These are phyloP conservation scores for Perizoma affinitatum DNA, from an alignment of 2,888 invertebrate genomes.

Conservation along the genomic window DNA sequence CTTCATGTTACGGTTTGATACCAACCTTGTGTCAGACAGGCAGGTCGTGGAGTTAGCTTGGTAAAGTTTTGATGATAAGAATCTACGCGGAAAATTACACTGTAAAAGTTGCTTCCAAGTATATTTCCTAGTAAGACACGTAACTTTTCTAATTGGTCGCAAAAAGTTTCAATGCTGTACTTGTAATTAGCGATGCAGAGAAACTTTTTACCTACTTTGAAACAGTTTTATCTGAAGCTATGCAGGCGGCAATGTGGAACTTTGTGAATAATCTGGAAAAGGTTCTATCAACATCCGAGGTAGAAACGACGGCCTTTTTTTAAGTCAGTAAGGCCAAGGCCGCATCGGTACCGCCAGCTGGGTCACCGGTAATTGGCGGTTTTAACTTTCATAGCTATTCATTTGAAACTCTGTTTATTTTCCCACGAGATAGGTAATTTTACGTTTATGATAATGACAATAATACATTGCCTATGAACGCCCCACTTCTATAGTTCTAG, in stretches of 20 bases:
- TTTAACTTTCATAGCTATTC: too few species aligned
- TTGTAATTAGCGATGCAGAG: neutral
- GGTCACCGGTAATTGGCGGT: constrained; percentile 22
- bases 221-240: neutral
- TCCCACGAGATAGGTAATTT: too few species aligned
- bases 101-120: neutral
- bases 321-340: constrained; percentile 42
- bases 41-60: too few species aligned
- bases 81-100: constrained; percentile 3
- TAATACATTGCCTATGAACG: too few species aligned
- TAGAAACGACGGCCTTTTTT: constrained; percentile 20
- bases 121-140: neutral
- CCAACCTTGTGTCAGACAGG: too few species aligned
- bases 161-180: neutral
- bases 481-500: too few species aligned
- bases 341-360: constrained; percentile 25
- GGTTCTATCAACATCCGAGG: constrained; percentile 14
- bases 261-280: constrained; percentile 11
- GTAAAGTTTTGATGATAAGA: too few species aligned
- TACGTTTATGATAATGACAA: too few species aligned
- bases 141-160: neutral
- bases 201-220: neutral
- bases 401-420: too few species aligned
- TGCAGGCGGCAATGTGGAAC: neutral
- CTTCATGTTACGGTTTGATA: too few species aligned